Percentiles rank a stretch among this genome's conserved stretches.
Evolutionary conservation across 2,888 invertebrate genomes (phyloP).

Genomic region (Xanthia togata): DNA sequence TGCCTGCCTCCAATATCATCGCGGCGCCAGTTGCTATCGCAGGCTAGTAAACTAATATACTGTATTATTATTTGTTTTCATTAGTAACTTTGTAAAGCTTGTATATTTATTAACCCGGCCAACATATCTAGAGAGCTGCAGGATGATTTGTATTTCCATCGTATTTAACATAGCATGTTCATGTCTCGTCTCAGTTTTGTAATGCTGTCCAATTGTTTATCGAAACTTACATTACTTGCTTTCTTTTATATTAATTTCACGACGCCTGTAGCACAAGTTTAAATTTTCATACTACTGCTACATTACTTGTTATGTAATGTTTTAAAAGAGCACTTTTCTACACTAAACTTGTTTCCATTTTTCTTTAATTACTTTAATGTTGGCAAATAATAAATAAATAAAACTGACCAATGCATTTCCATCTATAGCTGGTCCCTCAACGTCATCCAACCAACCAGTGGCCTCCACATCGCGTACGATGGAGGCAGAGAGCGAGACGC

Average conservation of each 20-base stretch:
- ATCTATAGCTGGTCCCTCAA: constrained; percentile 79
- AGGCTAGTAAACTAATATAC: constrained; percentile 78
- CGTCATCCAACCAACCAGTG: constrained; percentile 79
- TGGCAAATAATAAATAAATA: neutral
- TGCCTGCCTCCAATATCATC: constrained; percentile 74
- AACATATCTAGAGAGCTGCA: no score
- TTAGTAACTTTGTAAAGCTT: no score
- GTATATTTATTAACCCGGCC: no score
- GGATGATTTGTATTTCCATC: no score
- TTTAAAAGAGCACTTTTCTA: neutral
- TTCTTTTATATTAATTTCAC: no score
- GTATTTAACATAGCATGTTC: no score
- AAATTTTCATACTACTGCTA: no score
- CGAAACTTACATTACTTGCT: neutral
- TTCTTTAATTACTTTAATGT: neutral
- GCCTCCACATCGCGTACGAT: constrained; percentile 80
- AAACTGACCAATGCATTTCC: neutral
- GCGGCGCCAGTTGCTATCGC: constrained; percentile 77
- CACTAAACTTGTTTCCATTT: neutral
- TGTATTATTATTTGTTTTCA: no score
- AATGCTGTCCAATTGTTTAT: neutral
- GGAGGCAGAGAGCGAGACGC: constrained; percentile 86
- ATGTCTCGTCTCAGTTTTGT: no score
- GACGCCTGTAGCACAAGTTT: neutral
- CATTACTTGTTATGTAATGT: no score